Evolutionary conservation across 2,797 vertebrate genomes (phyloP).

Genomic region (Ceyx erithaca): DNA sequence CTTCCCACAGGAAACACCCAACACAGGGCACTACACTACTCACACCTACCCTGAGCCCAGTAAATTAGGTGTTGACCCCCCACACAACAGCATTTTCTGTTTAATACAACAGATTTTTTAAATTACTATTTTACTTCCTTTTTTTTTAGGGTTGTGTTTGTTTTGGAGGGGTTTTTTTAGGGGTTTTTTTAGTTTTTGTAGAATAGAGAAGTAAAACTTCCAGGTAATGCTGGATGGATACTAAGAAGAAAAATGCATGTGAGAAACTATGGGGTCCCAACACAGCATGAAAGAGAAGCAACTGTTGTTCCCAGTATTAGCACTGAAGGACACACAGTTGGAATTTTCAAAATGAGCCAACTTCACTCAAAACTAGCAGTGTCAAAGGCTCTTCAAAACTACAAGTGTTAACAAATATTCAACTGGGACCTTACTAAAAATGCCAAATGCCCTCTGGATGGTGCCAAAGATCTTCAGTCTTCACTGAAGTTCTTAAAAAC

Average conservation of each 20-base stretch:
- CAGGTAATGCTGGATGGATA: neutral
- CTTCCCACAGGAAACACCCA: neutral
- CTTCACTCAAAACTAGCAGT: neutral
- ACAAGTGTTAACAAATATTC: neutral
- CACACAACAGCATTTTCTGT: accelerated
- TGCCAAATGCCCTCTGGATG: neutral
- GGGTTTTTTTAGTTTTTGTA: neutral
- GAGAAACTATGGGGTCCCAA: neutral
- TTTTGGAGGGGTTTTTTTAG: no score
- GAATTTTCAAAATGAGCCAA: neutral
- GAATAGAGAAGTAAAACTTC: neutral
- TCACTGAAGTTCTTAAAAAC: neutral
- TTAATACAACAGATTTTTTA: neutral
- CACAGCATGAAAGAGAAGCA: accelerated
- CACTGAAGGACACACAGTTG: neutral
- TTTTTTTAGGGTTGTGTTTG: no score
- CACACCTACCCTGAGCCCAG: neutral
- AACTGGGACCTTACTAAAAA: neutral
- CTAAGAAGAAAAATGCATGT: accelerated
- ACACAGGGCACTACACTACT: neutral
- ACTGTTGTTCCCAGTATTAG: neutral
- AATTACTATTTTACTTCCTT: no score
- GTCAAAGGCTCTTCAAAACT: neutral
- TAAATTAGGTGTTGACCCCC: neutral
- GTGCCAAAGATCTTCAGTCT: neutral